phyloP scores from a whole-genome alignment of 2,888 invertebrate genomes.

The Sericinus montela region DNA sequence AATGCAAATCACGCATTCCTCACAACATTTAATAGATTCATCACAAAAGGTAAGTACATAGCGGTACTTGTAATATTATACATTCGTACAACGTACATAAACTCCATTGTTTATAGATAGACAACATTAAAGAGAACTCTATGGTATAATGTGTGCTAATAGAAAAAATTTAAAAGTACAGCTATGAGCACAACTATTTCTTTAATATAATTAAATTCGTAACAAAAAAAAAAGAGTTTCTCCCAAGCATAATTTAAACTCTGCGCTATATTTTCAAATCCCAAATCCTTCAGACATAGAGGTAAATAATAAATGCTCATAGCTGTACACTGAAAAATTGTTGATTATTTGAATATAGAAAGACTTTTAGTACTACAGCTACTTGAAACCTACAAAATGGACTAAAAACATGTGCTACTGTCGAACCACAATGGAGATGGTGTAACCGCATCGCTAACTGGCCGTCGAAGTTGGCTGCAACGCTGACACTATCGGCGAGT shows the following conservation, averaged over 20 bases:
- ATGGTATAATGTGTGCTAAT: constrained; percentile 4
- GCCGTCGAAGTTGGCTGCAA: constrained; percentile 70
- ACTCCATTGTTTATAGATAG: constrained; percentile 3
- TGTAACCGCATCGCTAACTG: constrained; percentile 72
- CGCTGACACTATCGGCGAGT: constrained; percentile 65
- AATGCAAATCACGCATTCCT: constrained; percentile 23
- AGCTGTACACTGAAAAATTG: constrained; percentile 1
- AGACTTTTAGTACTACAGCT: neutral
- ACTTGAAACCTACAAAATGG: constrained; percentile 5
- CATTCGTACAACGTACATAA: neutral
- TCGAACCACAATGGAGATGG: constrained; percentile 60
- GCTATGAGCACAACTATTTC: neutral
- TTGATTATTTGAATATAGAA: neutral
- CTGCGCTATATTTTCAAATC: too few relatives aligned
- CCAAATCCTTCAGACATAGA: too few relatives aligned
- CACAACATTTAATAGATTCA: constrained; percentile 5
- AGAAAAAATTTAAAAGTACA: constrained; percentile 2
- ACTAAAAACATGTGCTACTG: constrained; percentile 29
- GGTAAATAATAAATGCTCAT: neutral
- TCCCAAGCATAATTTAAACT: too few relatives aligned
- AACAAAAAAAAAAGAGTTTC: too few relatives aligned
- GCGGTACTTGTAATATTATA: constrained; percentile 2
- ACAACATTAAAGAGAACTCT: constrained; percentile 3
- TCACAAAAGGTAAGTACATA: constrained; percentile 14
- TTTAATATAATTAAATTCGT: too few relatives aligned